These are phyloP conservation scores for Venustoraphidia nigricollis DNA, from an alignment of 2,888 invertebrate species.

Conservation along the genomic window DNA sequence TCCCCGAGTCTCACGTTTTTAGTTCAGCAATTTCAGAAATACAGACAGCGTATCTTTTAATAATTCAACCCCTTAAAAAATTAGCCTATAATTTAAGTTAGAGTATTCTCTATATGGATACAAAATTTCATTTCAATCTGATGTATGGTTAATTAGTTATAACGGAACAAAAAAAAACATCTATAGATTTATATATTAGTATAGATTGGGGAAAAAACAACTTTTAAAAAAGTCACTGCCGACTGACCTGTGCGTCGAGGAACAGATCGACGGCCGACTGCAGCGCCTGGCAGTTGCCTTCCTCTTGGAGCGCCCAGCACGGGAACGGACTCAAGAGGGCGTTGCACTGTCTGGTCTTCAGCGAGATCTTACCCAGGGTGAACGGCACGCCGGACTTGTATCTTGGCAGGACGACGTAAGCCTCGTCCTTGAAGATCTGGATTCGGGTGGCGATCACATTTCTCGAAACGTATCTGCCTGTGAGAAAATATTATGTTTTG, in stretches of 20 bases:
- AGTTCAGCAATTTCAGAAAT: no score
- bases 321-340: slow-evolving; percentile 44
- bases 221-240: slow-evolving; percentile 8
- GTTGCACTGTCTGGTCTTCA: slow-evolving; percentile 32
- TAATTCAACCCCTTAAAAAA: no score
- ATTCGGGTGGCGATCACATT: slow-evolving; percentile 44
- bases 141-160: no score
- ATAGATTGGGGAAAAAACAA: no score
- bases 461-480: slow-evolving; percentile 37
- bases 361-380: slow-evolving; percentile 38
- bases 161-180: no score
- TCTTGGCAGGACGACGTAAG: slow-evolving; percentile 41
- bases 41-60: no score
- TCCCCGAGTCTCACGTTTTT: no score
- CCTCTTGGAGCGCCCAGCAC: slow-evolving; percentile 54
- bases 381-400: slow-evolving; percentile 43
- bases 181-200: no score
- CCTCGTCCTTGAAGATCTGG: slow-evolving; percentile 40
- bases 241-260: slow-evolving; percentile 36
- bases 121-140: no score
- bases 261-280: slow-evolving; percentile 55
- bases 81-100: no score
- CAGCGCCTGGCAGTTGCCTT: slow-evolving; percentile 47
- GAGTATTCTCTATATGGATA: no score
- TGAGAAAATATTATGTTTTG: no score